Conservation (phyloP, 2,113 vertebrate species). For the Lepus timidus region DNA sequence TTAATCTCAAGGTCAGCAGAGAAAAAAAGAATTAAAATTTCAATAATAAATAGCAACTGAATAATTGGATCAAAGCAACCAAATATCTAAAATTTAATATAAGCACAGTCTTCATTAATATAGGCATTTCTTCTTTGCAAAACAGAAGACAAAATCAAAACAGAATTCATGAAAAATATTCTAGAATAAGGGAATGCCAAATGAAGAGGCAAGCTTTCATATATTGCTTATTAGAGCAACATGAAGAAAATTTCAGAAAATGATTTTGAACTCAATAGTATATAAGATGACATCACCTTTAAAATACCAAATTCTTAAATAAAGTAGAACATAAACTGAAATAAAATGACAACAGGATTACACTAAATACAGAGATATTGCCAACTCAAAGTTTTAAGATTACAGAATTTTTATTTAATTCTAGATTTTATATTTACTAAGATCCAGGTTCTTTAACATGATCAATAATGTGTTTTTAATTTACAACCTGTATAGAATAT, state of each 20-base stretch:
- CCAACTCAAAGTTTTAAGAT: slow-evolving; percentile 14
- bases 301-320: slow-evolving; percentile 43
- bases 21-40: neutral
- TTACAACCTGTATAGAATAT: neutral
- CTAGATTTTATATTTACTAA: neutral
- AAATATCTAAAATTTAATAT: slow-evolving; percentile 37
- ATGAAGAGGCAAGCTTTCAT: neutral
- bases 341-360: neutral
- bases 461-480: neutral
- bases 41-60: neutral
- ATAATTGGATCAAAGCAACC: slow-evolving; percentile 61
- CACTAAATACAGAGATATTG: slow-evolving; percentile 6
- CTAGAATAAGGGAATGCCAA: neutral
- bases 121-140: slow-evolving; percentile 7
- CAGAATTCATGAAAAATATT: neutral
- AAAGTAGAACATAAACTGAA: neutral
- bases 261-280: neutral
- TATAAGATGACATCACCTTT: neutral
- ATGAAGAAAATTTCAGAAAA: slow-evolving; percentile 9
- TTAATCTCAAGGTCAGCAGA: slow-evolving; percentile 64
- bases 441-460: neutral
- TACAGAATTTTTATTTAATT: neutral
- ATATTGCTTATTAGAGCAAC: neutral
- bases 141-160: neutral
- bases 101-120: neutral